These are phyloP conservation scores for Alces alces DNA, from an alignment of 2,113 vertebrate genomes.

Conservation along the genomic window DNA sequence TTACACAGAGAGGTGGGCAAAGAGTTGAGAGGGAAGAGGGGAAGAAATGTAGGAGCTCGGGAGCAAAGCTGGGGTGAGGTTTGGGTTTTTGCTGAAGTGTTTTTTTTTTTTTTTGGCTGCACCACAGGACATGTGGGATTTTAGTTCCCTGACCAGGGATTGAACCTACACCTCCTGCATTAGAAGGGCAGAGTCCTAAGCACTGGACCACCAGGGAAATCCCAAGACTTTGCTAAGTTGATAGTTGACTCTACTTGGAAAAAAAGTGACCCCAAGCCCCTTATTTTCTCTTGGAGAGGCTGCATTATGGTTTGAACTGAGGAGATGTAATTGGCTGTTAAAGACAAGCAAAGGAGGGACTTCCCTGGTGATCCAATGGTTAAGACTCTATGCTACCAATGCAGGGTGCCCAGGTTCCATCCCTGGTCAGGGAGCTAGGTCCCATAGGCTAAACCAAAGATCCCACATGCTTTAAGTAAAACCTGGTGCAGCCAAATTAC, in stretches of 20 bases:
- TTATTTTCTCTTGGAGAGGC: not conserved
- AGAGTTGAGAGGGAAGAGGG: not conserved
- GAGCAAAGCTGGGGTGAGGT: not conserved
- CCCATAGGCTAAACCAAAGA: not conserved
- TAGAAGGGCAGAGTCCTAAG: not conserved
- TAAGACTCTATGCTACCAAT: not conserved
- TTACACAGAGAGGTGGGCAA: too few relatives aligned
- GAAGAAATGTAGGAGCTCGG: not conserved
- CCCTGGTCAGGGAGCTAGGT: not conserved
- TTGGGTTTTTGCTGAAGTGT: not conserved
- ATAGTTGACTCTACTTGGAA: not conserved
- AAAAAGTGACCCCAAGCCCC: not conserved
- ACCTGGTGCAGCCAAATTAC: not conserved
- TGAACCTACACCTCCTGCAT: not conserved
- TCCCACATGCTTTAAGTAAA: not conserved
- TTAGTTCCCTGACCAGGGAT: not conserved
- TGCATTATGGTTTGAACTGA: too few relatives aligned
- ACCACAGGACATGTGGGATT: not conserved
- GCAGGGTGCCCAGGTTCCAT: not conserved
- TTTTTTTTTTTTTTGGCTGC: not conserved
- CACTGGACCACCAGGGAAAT: not conserved
- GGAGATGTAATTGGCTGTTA: not conserved
- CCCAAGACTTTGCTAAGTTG: not conserved
- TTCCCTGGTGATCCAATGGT: not conserved
- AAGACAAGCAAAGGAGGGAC: not conserved